Evolutionary conservation across 92 coral and sea anemone genomes (phyloP), one percentile per base, ranked within the genome.

Genomic region (Actinernus sp.): DNA sequence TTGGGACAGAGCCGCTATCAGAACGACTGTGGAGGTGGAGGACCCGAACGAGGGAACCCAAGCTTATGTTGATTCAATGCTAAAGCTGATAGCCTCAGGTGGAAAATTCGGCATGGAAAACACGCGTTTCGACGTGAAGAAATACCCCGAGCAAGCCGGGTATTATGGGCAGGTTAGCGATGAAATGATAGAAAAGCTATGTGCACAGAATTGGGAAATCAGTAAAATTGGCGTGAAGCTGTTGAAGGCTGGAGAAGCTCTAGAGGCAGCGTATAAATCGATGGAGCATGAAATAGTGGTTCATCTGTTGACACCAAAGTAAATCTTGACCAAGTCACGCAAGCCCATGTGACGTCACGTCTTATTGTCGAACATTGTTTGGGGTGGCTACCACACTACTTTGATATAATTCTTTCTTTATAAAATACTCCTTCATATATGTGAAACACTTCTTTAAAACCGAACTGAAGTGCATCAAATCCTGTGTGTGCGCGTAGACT

Each of bases 1-100:
- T 17, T 70, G 78, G 78, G 78, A 70, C 38, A 32, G 78, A 40
- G 78, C 78, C 6, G 78, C 78, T 13, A 51, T 70, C 22, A 37
- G 78, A 20, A 70, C 78, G 18, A 70, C 78, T 1, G 78, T 70
- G 1, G 56, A 41, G 16, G 65, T 62, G 14, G 58, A 40, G 19
- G 65, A 62, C 2, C 36, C 55, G 1, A 58, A 70, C 17, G 58
- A 29, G 32, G 21, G 8, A 23, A 7, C 14, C 8, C 46, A 70
- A 20, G 66, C 66, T 32, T 70, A 70, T 58, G 28, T 70, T 12
- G 31, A 31, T 36, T 37, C 43, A 21, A 31, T 56, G 53, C 78
- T 50, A 4, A 55, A 70, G 26, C 16, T 70, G 33, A 41, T 70
- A 9, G 44, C 66, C 19, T 18, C 55, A 1, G 31, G 1, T 12